These are phyloP conservation scores for Mythimna vitellina DNA, from an alignment of 2,888 invertebrate species.

Conservation along the genomic window DNA sequence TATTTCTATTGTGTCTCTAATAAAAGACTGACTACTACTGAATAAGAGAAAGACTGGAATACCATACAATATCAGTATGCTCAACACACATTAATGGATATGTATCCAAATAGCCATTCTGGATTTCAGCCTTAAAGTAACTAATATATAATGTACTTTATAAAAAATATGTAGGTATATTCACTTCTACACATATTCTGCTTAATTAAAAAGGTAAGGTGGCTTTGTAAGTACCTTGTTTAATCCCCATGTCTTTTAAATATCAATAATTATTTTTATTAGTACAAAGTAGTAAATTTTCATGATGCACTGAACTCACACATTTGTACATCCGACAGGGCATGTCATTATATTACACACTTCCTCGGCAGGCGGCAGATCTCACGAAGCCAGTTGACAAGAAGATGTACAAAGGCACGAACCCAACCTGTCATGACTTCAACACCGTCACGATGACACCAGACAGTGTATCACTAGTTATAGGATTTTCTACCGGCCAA, in stretches of 20 bases:
- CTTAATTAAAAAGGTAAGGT: neutral
- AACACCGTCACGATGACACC: conserved; percentile 95
- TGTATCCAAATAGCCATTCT: too few relatives aligned
- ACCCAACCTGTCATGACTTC: conserved; percentile 99
- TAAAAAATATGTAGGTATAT: too few relatives aligned
- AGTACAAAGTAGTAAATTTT: neutral
- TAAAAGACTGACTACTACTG: too few relatives aligned
- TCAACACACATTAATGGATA: too few relatives aligned
- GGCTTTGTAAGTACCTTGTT: neutral
- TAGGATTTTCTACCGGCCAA: conserved; percentile 99
- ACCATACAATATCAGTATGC: too few relatives aligned
- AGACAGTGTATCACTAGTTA: conserved; percentile 96
- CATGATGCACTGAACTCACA: conserved; percentile 39
- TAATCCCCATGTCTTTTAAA: neutral
- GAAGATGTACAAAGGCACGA: conserved; percentile 99
- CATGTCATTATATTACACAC: conserved; percentile 58
- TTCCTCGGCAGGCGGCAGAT: conserved; percentile 94
- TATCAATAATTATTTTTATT: neutral
- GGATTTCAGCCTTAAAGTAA: too few relatives aligned
- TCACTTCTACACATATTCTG: neutral
- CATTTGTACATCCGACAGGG: conserved; percentile 56
- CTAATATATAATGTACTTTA: too few relatives aligned
- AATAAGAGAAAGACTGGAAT: too few relatives aligned
- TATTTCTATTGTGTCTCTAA: too few relatives aligned
- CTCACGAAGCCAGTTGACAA: conserved; percentile 99